Evolutionary conservation across 2,113 vertebrate genomes (phyloP).

Genomic region (Columbina picui): DNA sequence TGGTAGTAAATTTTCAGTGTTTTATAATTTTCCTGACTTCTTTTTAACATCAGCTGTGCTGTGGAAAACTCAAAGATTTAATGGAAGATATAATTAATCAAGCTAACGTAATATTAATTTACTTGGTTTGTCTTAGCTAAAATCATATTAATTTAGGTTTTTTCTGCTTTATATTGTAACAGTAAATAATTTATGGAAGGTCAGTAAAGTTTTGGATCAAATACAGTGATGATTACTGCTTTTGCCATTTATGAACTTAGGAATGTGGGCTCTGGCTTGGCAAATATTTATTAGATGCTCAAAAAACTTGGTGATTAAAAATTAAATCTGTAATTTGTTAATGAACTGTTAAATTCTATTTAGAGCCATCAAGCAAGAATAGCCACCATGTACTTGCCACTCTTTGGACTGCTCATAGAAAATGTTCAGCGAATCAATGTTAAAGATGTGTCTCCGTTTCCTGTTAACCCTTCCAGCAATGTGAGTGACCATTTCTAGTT

Average conservation of each 20-base stretch:
- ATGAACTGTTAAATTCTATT: conserved; percentile 28
- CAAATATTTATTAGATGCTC: neutral
- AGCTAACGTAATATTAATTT: neutral
- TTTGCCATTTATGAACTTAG: neutral
- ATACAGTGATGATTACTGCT: neutral
- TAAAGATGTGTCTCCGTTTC: conserved; percentile 88
- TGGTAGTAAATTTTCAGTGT: neutral
- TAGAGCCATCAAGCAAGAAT: conserved; percentile 95
- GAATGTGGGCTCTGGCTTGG: neutral
- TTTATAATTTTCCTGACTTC: neutral
- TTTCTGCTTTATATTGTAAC: neutral
- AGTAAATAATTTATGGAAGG: too few relatives aligned
- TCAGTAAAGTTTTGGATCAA: too few relatives aligned
- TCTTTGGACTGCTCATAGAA: conserved; percentile 95
- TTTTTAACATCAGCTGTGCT: neutral
- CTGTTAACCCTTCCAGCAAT: conserved; percentile 83
- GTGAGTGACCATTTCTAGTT: conserved; percentile 72
- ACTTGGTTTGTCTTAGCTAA: neutral
- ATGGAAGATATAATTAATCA: neutral
- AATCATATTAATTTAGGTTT: neutral
- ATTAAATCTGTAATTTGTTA: neutral
- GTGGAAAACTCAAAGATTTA: neutral
- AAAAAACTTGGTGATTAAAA: neutral
- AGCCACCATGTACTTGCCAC: conserved; percentile 93
- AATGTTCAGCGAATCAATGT: conserved; percentile 96